Evolutionary conservation across 2,888 invertebrate genomes (phyloP).

Genomic region (Neuroscelio doddi): DNA sequence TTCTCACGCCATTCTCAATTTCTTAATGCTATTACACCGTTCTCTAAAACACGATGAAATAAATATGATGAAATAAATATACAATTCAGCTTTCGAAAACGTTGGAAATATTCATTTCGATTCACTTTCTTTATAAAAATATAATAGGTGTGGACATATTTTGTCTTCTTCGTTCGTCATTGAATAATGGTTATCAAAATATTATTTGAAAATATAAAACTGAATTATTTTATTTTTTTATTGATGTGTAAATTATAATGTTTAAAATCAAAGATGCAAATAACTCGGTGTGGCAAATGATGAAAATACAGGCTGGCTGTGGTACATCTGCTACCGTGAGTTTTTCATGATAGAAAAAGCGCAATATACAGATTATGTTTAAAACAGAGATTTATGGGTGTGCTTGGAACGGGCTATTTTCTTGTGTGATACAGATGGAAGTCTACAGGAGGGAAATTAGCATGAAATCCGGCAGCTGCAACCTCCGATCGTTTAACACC

Average conservation of each 20-base stretch:
- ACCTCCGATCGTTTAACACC: conserved; percentile 17
- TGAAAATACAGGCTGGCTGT: conserved; percentile 58
- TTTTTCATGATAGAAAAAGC: conserved; percentile 52
- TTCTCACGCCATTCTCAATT: conserved; percentile 27
- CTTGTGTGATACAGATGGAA: conserved; percentile 59
- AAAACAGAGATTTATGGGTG: conserved; percentile 67
- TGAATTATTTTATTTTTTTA: too few relatives aligned
- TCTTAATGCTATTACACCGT: neutral
- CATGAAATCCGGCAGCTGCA: conserved; percentile 69
- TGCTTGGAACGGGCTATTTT: conserved; percentile 68
- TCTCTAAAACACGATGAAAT: too few relatives aligned
- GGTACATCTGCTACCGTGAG: conserved; percentile 59
- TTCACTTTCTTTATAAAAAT: too few relatives aligned
- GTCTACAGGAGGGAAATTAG: conserved; percentile 65
- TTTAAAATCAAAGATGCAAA: conserved; percentile 34
- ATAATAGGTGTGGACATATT: too few relatives aligned
- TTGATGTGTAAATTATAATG: too few relatives aligned
- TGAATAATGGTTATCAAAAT: too few relatives aligned
- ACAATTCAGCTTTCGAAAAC: too few relatives aligned
- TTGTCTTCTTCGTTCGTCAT: too few relatives aligned
- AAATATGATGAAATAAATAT: too few relatives aligned
- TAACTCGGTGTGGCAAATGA: conserved; percentile 58
- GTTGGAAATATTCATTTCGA: too few relatives aligned
- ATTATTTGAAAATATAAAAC: too few relatives aligned
- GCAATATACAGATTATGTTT: conserved; percentile 68